These are phyloP conservation scores for Bos javanicus DNA, from an alignment of 2,113 vertebrate species.

Conservation along the genomic window DNA sequence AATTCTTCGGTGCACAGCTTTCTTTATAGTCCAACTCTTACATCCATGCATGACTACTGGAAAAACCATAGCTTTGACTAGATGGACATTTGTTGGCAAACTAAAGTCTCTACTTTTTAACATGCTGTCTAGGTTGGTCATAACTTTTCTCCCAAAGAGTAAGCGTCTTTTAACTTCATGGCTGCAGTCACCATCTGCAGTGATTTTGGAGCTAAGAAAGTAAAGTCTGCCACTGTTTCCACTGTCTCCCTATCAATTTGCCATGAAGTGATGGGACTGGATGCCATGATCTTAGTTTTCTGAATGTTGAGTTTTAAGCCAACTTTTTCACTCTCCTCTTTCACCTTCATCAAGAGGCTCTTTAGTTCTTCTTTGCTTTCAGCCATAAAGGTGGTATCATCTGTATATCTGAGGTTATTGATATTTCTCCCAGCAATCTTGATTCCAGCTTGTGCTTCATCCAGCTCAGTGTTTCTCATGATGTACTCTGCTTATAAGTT, in stretches of 20 bases:
- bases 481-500: neutral
- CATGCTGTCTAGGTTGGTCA: neutral
- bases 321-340: neutral
- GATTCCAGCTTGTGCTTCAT: neutral
- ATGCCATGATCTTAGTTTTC: neutral
- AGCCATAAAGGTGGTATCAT: neutral
- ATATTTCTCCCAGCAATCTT: neutral
- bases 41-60: neutral
- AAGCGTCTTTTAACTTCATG: neutral
- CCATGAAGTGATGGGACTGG: neutral
- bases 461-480: neutral
- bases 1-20: accelerated
- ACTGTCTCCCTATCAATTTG: neutral
- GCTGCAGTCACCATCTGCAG: neutral
- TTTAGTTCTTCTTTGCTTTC: neutral
- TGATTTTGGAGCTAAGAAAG: neutral
- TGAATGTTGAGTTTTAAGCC: neutral
- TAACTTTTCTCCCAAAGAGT: neutral
- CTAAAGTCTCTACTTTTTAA: neutral
- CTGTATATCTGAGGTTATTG: neutral
- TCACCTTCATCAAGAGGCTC: neutral
- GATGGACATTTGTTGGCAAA: neutral
- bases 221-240: neutral
- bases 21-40: neutral
- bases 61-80: neutral